Evolutionary conservation across 1,140 invertebrate species (phyloP), one percentile per base, ranked within the genome.

Genomic region (Protaetia brevitarsis): DNA sequence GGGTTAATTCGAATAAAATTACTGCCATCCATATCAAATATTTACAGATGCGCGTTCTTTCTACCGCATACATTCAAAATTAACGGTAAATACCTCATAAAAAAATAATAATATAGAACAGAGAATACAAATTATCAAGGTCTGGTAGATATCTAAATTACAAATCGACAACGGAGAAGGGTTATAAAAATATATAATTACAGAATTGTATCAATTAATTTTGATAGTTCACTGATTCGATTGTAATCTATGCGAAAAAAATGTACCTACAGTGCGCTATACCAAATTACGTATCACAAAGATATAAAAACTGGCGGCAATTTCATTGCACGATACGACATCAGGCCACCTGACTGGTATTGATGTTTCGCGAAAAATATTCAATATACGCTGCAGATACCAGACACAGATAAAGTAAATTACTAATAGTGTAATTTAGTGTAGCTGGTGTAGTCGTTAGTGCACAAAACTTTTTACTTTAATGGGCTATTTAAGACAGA

Each of bases 361-460:
- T 45, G 7, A 21, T 45, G 16, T 45, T 45, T 45, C 13, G 41
- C 41, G 41, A 45, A 45, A 45, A 45, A 45, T n/a, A n/a, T 45
- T 21, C 41, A 45, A 45, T 45, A 21, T 4, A 13, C 41, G 23
- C 23, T 45, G 23, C 13, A 45, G 41, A 45, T 45, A 13, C 7
- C 7, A 5, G 16, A 5, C 13, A 7, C 6, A 8, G 41, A 45
- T 45, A 45, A 45, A 13, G 16, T 45, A 45, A 45, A 45, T 45
- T 45, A 45, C 41, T 45, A 45, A 45, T 45, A 45, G 41, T 45
- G 41, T 13, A 45, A 45, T 45, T 45, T 45, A 45, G 23, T 45
- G 41, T 13, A 45, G 41, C 41, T 21, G 23, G 41, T 45, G 41
- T 37, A 37, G 34, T 45, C 23, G 41, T 19, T 19, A 13, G 41